phyloP scores from a whole-genome alignment of 2,888 invertebrate species.

The Chydorus sphaericus region DNA sequence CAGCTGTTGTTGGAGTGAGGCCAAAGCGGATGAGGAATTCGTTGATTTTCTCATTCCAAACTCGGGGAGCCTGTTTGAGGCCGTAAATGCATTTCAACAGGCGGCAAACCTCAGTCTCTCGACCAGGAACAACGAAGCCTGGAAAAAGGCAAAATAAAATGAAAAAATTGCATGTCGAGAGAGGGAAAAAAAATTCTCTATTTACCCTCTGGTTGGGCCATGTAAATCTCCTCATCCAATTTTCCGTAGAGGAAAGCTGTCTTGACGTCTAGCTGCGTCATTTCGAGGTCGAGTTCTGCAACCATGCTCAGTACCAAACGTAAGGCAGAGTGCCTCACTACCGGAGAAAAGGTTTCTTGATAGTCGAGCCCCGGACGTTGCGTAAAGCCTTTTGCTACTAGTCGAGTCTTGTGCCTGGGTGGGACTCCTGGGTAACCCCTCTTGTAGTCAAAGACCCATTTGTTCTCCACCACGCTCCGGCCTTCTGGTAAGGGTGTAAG shows the following conservation, averaged over 20 bases:
- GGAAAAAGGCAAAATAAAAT: too few species aligned
- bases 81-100: neutral
- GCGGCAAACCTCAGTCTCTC: neutral
- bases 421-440: neutral
- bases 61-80: neutral
- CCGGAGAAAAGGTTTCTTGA: slow-evolving; percentile 19
- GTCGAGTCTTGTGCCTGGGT: slow-evolving; percentile 12
- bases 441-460: neutral
- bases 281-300: slow-evolving; percentile 13
- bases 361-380: slow-evolving; percentile 17
- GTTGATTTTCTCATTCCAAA: neutral
- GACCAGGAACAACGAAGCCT: neutral
- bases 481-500: neutral
- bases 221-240: slow-evolving; percentile 16
- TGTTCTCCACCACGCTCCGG: neutral
- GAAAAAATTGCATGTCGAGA: too few species aligned
- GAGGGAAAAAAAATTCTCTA: too few species aligned
- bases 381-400: slow-evolving; percentile 17
- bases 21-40: neutral
- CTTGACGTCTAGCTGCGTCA: slow-evolving; percentile 18
- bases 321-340: slow-evolving; percentile 13
- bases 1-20: neutral
- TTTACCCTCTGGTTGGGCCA: slow-evolving; percentile 16
- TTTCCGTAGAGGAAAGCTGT: slow-evolving; percentile 17
- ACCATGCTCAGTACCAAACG: slow-evolving; percentile 16